Base-by-base conservation (phyloP, 2,113 vertebrate species). In the Gallinago undulata region DNA sequence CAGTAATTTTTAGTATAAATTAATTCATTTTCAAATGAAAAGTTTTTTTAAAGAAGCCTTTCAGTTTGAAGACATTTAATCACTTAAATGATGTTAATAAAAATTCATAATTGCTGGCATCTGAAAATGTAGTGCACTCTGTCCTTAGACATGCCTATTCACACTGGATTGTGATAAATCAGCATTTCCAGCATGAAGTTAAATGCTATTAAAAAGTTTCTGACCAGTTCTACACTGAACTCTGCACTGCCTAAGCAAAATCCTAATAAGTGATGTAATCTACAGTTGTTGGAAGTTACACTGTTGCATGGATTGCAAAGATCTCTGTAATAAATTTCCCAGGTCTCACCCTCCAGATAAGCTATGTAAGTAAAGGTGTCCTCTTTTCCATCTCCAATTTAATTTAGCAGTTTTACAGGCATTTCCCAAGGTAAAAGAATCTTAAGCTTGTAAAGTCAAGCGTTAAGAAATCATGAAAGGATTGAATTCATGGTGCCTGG, bases 181-280 rank as follows among this genome's bases (percentile, higher is more conserved):
- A 90, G 85, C 78, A 33, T 79, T 94, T 96, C 82, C 84, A 82
- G 82, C 55, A 37, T 45, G 62, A 70, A 91, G 47, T 74, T 85
- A 89, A 94, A 90, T 82, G 55, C 85, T 69, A 8, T 77, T 86
- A 66, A 73, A 80, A 69, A 10, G 11, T 69, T 90, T 80, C 90
- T 87, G 77, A 84, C 53, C 64, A 84, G 35, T 83, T 84, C 72
- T 48, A 11, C 27, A 5, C 64, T 45, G 51, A 81, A 55, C 51
- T 67, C 51, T 62, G 64, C 50, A 11, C 23, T 68, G 74, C 74
- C 64, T 56, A 70, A 89, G 88, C 83, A 93, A 78, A 94, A 84
- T 84, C 83, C 80, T 64, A 25, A 6, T 39, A 37, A 81, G 73
- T 67, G 90, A 78, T 84, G 80, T 53, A 75, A 94, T 89, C 88